Base-by-base conservation (phyloP, 2,888 invertebrate genomes). In the Penaeus monodon region DNA sequence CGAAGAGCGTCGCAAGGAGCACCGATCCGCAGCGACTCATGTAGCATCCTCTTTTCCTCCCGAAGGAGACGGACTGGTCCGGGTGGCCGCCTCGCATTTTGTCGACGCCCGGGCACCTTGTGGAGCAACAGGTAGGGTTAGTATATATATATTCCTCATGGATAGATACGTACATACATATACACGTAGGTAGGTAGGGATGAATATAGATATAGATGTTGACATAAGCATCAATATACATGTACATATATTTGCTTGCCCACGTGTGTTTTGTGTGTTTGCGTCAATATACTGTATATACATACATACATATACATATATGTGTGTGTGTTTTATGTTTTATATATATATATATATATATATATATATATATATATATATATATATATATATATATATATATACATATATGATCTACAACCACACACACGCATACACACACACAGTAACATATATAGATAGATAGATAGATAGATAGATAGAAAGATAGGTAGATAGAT, bases 11-110 rank as follows among this genome's bases (percentile, higher is more conserved):
- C 7, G 94, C 93, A 29, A 91, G 83, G 27, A 96, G 93, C 78
- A 95, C 92, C 10, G 94, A 94, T 22, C 95, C 94, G 88, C 94
- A 94, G 90, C 94, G 94, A 33, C 95, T 95, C 82, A 96, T 92
- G 91, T 94, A 94, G 90, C 95, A 94, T 33, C 95, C 95, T 81
- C 94, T 93, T 91, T 94, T 90, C 74, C 94, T 94, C 78, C 95
- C 94, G 92, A 95, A 95, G 91, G 95, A 94, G 86, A 94, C 93
- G 68, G 94, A 93, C 89, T 93, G 93, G 84, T 91, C 90, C 3
- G 90, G 90, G 85, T 90, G 90, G 83, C 93, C 93, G 92, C 95
- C 95, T 94, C 94, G 94, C 92, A 95, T 94, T 92, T 92, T 92
- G 57, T 20, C 14, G 91, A 93, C 91, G 88, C 92, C 93, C 91